Base-by-base conservation (phyloP, 2,888 invertebrate genomes). In the Gastracanthus pulcherrimus region DNA sequence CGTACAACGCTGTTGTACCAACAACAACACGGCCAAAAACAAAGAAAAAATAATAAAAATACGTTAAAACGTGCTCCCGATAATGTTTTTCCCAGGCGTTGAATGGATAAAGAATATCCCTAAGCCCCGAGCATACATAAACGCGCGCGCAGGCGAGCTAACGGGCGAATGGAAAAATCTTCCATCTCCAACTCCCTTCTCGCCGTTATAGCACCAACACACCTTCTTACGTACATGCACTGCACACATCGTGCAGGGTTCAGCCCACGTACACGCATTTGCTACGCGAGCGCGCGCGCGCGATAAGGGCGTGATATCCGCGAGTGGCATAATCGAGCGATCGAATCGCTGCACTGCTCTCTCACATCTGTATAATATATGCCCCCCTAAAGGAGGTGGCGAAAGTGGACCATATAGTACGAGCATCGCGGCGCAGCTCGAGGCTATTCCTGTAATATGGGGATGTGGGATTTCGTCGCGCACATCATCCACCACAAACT, bases 101-200 rank as follows among this genome's bases (percentile, higher is more conserved):
- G 48, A 74, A 64, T 36, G 64, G 64, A 74, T 74, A 74, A 62
- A 36, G 23, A 45, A 74, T 74, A 67, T 31, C n/a, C 64, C 34
- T 4, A 48, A 74, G 48, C 74, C 34, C 19, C 31, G 11, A 60
- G 72, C 60, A 29, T 45, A n/a, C 38, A 45, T 29, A 41, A 58
- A 62, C 31, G 34, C 4, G n/a, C 48, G 51, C 6, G n/a, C 16
- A n/a, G n/a, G n/a, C n/a, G n/a, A n/a, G n/a, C n/a, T n/a, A n/a
- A n/a, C n/a, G 23, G 7, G 74, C 48, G 60, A 60, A 72, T 60
- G 60, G 72, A 72, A 72, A 72, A 60, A 60, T 72, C 23, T 45
- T 38, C 66, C 38, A 4, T 29, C 41, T 23, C 36, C 29, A n/a
- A n/a, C n/a, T n/a, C n/a, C n/a, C n/a, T n/a, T n/a, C n/a, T 26